Evolutionary conservation across 2,888 invertebrate species (phyloP), one percentile per base, ranked within the genome.

Genomic region (Hoplodrina blanda): DNA sequence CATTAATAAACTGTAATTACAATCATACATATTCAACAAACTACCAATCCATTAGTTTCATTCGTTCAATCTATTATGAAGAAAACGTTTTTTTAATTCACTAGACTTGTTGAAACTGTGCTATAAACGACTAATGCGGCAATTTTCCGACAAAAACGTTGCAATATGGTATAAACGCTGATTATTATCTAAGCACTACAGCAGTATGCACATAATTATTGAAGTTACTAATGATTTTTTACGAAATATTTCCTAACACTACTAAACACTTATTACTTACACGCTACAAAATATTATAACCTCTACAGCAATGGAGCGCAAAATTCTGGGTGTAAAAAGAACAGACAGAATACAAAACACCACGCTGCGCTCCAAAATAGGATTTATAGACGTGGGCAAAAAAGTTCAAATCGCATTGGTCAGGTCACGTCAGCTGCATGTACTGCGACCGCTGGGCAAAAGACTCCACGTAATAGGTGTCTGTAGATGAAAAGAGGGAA

Each of bases 141-240:
- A 81, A 79, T 79, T 62, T 79, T 83, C 56, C 71, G 41, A 73
- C 71, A 79, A 82, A 73, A 76, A 70, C 63, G 41, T 25, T 77
- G 80, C 73, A 80, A 77, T 77, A 72, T 66, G 30, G 73, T 81
- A 57, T 77, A 82, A 78, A 84, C 60, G 62, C 13, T 84, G 84
- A 84, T 82, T 67, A 56, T 73, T 71, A 82, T 82, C 82, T 84
- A 30, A 53, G 41, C 44, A 60, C 70, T 73, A 50, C 41, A 64
- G 70, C 61, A 46, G 60, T 77, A 71, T 69, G 70, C 55, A 70
- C 78, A 74, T 78, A 81, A 78, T 81, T 83, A 70, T 61, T 64
- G 55, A 61, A 62, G 77, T 64, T 77, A 71, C 70, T 76, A 70
- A 80, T 81, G 41, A 20, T 69, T 75, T 69, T 83, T 83, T 81